phyloP scores from a whole-genome alignment of 2,888 invertebrate genomes.

The Ormyrus labotus region DNA sequence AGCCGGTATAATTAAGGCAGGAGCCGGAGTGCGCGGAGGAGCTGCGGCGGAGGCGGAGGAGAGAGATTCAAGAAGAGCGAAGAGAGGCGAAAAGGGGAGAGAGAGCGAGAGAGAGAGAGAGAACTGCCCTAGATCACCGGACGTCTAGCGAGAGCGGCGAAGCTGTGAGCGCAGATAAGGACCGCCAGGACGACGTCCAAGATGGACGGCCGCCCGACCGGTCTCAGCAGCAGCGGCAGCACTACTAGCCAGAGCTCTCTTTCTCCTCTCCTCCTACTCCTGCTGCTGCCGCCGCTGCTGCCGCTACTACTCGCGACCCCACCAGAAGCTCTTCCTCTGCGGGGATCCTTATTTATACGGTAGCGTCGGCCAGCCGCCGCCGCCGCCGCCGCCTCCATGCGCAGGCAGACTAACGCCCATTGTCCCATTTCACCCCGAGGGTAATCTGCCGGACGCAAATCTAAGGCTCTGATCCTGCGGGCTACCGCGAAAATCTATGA shows the following conservation, averaged over 20 bases:
- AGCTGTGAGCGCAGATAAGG: conserved; percentile 76
- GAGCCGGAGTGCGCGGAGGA: conserved; percentile 56
- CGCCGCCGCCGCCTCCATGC: conserved; percentile 58
- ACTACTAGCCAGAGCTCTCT: conserved; percentile 60
- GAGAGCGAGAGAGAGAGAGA: conserved; percentile 61
- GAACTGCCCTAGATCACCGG: conserved; percentile 75
- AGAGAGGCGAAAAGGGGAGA: conserved; percentile 46
- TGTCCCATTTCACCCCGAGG: conserved; percentile 73
- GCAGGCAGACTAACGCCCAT: conserved; percentile 75
- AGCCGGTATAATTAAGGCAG: conserved; percentile 68
- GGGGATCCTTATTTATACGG: conserved; percentile 57
- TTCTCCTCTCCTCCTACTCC: conserved; percentile 39
- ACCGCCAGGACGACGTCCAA: conserved; percentile 75
- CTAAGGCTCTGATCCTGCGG: conserved; percentile 76
- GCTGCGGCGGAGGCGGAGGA: conserved; percentile 15
- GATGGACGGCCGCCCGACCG: conserved; percentile 73
- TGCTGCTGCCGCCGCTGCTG: background rate
- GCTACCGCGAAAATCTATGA: conserved; percentile 76
- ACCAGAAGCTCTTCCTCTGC: conserved; percentile 54
- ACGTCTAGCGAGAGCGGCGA: conserved; percentile 73
- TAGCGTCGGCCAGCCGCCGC: conserved; percentile 52
- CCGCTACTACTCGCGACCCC: conserved; percentile 55
- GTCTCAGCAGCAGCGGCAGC: conserved; percentile 70
- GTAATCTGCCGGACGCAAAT: conserved; percentile 76
- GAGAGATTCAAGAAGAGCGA: conserved; percentile 54